phyloP scores from a whole-genome alignment of 2,113 vertebrate genomes.

The Alosa alosa region DNA sequence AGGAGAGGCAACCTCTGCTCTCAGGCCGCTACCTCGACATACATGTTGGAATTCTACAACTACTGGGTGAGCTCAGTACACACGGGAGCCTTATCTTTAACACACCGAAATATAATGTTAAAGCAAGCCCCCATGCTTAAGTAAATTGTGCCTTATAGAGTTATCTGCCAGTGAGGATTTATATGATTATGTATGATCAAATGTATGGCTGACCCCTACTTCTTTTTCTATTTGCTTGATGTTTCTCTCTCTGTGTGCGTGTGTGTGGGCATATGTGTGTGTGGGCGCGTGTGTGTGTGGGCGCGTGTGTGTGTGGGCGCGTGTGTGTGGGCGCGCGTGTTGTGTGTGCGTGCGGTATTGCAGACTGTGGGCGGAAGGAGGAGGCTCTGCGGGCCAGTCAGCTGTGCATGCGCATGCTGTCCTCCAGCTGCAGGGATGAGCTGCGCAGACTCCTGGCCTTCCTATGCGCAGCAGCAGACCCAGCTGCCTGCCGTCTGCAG shows the following conservation, averaged over 20 bases:
- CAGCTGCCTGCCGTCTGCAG: slow-evolving; percentile 71
- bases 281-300: neutral
- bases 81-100: neutral
- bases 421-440: slow-evolving; percentile 71
- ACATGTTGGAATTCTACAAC: slow-evolving; percentile 75
- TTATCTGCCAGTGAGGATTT: no score
- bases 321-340: neutral
- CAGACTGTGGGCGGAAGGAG: slow-evolving; percentile 69
- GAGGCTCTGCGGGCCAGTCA: slow-evolving; percentile 76
- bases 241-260: no score
- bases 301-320: neutral
- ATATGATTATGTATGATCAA: neutral
- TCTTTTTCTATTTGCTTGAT: no score
- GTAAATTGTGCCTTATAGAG: no score
- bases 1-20: slow-evolving; percentile 75
- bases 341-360: neutral
- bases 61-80: slow-evolving; percentile 71
- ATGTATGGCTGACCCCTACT: no score
- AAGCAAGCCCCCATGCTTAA: no score
- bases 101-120: no score
- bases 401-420: slow-evolving; percentile 75
- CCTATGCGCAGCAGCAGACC: slow-evolving; percentile 64
- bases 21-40: slow-evolving; percentile 71
- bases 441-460: slow-evolving; percentile 74
- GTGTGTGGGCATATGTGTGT: neutral